phyloP scores from a whole-genome alignment of 2,113 vertebrate species.

The Pterocles orientalis region DNA sequence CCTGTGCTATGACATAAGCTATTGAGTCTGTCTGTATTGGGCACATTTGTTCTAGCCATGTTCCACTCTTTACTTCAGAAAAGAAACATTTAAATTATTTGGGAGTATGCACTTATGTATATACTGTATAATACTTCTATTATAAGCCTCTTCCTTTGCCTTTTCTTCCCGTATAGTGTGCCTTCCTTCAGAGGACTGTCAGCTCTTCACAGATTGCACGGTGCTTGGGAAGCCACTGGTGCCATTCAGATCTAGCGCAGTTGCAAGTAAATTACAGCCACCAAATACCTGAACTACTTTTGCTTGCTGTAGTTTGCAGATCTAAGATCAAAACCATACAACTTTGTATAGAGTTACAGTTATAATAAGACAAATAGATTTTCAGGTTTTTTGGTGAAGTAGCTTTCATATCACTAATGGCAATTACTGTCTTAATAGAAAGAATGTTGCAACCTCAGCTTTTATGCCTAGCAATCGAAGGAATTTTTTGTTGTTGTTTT shows the following conservation, averaged over 20 bases:
- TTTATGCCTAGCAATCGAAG: not conserved
- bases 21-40: not conserved
- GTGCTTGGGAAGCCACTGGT: not conserved
- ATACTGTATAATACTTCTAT: not conserved
- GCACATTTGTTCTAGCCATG: not conserved
- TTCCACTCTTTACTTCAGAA: not conserved
- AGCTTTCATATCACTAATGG: not conserved
- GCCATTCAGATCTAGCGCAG: not conserved
- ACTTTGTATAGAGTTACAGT: not conserved
- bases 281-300: not conserved
- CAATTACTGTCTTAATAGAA: not conserved
- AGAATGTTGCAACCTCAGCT: not conserved
- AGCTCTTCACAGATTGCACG: not conserved
- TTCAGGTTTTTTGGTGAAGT: not conserved
- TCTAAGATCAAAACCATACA: not conserved
- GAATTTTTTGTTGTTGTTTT: not conserved
- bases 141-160: not conserved
- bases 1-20: not conserved
- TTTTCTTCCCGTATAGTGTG: accelerated
- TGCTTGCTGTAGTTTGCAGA: not conserved
- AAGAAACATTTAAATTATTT: not conserved
- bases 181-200: not conserved
- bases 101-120: not conserved
- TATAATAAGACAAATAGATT: not conserved
- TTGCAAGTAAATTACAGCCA: not conserved